Conservation (phyloP, 1,140 invertebrate genomes). For the Leguminivora glycinivorella region DNA sequence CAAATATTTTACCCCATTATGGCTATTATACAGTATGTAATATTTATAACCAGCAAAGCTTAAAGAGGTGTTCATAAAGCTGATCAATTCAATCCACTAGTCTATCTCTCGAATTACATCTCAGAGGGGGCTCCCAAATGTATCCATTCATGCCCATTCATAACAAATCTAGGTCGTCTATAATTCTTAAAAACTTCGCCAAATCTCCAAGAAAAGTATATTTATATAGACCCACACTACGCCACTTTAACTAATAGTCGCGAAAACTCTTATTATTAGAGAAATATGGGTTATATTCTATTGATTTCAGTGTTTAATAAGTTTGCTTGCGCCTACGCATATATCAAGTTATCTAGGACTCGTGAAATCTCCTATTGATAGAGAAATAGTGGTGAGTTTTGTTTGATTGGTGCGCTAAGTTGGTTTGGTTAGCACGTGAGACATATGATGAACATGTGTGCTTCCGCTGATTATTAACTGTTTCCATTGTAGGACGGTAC, state of each 20-base stretch:
- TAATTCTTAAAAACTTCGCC: not conserved
- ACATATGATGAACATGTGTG: conserved; percentile 1
- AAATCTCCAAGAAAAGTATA: conserved; percentile 12
- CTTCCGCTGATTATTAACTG: not conserved
- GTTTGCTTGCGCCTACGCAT: not conserved
- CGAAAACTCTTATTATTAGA: not conserved
- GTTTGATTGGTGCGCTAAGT: not conserved
- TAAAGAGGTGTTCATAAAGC: too few relatives aligned
- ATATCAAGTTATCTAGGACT: not conserved
- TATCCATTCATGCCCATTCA: not conserved
- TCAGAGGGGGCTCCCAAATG: conserved; percentile 13
- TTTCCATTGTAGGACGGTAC: not conserved
- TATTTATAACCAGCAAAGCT: too few relatives aligned
- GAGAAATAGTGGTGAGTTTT: not conserved
- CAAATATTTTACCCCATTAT: too few relatives aligned
- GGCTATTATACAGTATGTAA: too few relatives aligned
- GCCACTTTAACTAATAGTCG: not conserved
- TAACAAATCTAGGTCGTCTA: not conserved
- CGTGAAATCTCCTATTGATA: not conserved
- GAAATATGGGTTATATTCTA: not conserved
- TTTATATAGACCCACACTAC: conserved; percentile 17
- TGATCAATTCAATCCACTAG: too few relatives aligned
- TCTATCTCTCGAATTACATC: not conserved
- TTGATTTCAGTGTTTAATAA: not conserved
- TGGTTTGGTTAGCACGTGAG: not conserved